phyloP scores from a whole-genome alignment of 2,888 invertebrate genomes.

The Zelleria hepariella region DNA sequence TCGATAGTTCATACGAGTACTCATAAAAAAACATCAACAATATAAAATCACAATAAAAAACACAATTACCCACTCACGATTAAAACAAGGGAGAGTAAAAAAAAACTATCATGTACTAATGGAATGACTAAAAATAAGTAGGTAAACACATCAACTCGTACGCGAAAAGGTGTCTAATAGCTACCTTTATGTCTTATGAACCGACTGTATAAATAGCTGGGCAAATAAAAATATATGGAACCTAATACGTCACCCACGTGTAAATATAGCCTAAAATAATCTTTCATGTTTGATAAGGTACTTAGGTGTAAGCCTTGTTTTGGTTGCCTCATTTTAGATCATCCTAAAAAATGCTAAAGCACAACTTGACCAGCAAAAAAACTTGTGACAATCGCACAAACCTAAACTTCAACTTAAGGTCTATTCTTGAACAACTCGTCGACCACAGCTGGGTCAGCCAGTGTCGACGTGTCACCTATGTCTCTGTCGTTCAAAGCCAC shows the following conservation, averaged over 20 bases:
- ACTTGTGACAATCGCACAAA: neutral
- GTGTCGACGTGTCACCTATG: constrained; percentile 93
- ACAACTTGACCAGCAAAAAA: neutral
- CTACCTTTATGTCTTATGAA: neutral
- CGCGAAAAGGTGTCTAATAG: too few relatives aligned
- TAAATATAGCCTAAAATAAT: too few relatives aligned
- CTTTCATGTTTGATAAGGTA: too few relatives aligned
- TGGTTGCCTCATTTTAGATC: too few relatives aligned
- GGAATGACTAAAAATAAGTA: neutral
- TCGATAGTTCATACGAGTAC: too few relatives aligned
- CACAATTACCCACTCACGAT: neutral
- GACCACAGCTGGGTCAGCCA: constrained; percentile 93
- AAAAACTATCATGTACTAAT: neutral
- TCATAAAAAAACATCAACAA: neutral
- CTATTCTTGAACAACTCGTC: constrained; percentile 82
- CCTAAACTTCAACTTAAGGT: constrained; percentile 41
- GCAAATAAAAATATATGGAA: too few relatives aligned
- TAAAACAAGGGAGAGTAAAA: neutral
- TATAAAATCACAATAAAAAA: neutral
- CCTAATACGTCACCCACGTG: too few relatives aligned
- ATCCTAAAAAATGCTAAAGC: too few relatives aligned
- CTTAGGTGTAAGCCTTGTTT: too few relatives aligned
- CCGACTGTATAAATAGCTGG: neutral
- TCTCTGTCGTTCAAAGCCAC: constrained; percentile 91
- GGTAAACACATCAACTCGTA: neutral